Conservation (phyloP, 2,113 vertebrate species). For the Haplochromis vanheusdeni region DNA sequence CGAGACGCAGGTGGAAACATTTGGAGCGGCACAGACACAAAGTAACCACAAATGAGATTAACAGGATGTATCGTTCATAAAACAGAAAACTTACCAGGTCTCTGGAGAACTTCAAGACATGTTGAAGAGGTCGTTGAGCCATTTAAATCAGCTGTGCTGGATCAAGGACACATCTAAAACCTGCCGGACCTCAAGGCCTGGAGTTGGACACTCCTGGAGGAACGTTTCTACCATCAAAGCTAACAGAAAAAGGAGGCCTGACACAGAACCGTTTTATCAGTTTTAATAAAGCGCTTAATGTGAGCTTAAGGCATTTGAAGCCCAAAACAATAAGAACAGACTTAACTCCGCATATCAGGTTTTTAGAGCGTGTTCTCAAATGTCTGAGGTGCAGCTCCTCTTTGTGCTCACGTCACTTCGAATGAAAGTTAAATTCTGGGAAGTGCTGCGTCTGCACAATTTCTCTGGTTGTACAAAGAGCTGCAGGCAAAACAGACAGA, state of each 20-base stretch:
- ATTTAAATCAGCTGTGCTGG: too few relatives aligned
- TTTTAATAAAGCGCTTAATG: neutral
- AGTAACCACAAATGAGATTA: neutral
- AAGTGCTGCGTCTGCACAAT: neutral
- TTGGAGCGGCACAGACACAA: neutral
- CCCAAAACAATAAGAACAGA: neutral
- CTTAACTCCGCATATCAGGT: neutral
- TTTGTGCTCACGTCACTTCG: neutral
- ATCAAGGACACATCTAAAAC: too few relatives aligned
- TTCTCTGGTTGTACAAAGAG: neutral
- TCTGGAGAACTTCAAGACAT: too few relatives aligned
- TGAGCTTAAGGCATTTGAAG: neutral
- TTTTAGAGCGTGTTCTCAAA: neutral
- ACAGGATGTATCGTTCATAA: neutral
- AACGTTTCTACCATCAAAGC: neutral
- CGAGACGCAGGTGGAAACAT: neutral
- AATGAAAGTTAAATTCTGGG: neutral
- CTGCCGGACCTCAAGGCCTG: too few relatives aligned
- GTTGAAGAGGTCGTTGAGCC: too few relatives aligned
- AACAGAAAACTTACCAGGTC: neutral
- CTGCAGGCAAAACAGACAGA: neutral
- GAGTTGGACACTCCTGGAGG: neutral
- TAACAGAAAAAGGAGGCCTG: neutral
- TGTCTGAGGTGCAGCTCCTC: neutral
- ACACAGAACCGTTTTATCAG: neutral